These are phyloP conservation scores for Gavialis gangeticus DNA, from an alignment of 2,113 vertebrate genomes.

Conservation along the genomic window DNA sequence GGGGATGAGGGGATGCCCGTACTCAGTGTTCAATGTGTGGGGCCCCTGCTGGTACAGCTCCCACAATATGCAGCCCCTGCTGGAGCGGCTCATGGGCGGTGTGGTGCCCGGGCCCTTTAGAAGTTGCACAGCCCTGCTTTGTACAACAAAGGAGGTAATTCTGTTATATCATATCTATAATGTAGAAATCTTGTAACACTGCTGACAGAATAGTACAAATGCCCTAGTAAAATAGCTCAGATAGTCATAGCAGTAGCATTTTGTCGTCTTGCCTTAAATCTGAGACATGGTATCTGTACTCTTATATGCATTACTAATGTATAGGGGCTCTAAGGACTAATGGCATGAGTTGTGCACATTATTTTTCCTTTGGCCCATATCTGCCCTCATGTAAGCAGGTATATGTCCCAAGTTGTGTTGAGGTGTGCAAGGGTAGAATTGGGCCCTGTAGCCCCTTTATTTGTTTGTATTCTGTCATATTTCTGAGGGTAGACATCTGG, in stretches of 20 bases:
- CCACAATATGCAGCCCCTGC: no score
- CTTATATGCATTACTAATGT: neutral
- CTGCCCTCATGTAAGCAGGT: fast-evolving
- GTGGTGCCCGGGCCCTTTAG: no score
- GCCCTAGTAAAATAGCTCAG: neutral
- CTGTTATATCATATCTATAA: neutral
- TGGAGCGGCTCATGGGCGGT: no score
- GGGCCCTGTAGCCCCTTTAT: neutral
- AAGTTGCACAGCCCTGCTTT: neutral
- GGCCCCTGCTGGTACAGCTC: no score
- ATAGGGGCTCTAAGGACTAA: neutral
- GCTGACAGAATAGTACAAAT: neutral
- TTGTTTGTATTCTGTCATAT: neutral
- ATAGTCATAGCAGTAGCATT: neutral
- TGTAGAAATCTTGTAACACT: neutral
- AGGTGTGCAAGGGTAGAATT: neutral
- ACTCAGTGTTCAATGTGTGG: no score
- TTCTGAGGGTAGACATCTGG: neutral
- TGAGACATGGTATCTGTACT: neutral
- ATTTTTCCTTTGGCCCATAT: neutral
- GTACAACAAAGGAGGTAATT: neutral
- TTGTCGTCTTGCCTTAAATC: neutral
- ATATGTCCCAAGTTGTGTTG: fast-evolving
- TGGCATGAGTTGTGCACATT: fast-evolving
- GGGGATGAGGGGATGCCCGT: no score